Conservation (phyloP, 2,113 vertebrate species). For the Cercopithecus mona region DNA sequence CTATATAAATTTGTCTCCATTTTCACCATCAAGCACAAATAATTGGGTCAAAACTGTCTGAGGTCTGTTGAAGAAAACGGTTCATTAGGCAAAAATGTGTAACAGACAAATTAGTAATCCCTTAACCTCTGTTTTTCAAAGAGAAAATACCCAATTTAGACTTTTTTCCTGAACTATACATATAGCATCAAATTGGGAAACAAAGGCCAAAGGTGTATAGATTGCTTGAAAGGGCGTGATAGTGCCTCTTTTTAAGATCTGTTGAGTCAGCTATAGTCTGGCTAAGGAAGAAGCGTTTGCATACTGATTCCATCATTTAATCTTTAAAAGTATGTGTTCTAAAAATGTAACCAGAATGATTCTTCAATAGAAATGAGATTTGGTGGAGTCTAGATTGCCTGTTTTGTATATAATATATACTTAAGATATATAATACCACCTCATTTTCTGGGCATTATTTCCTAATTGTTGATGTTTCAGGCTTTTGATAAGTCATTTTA, state of each 20-base stretch:
- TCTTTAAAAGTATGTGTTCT: conserved; percentile 38
- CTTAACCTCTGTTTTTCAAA: conserved; percentile 38
- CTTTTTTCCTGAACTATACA: background rate
- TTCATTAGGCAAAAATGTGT: conserved; percentile 30
- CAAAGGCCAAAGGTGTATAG: background rate
- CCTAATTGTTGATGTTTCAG: conserved; percentile 36
- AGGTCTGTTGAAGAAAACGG: conserved; percentile 32
- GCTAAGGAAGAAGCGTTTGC: conserved; percentile 11
- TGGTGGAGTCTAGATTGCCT: conserved; percentile 25
- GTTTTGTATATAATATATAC: conserved; percentile 51
- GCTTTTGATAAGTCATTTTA: conserved; percentile 24
- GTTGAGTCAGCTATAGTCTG: background rate
- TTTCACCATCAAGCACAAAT: conserved; percentile 20
- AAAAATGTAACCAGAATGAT: conserved; percentile 51
- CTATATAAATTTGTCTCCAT: background rate
- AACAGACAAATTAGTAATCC: background rate
- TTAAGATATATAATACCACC: conserved; percentile 24
- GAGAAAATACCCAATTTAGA: background rate
- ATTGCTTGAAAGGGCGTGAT: background rate
- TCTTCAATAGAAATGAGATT: conserved; percentile 44
- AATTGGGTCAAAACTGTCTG: conserved; percentile 27
- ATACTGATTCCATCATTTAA: conserved; percentile 10
- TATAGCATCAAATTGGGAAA: background rate
- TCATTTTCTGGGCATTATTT: conserved; percentile 69
- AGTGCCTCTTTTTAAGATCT: background rate